Base-by-base conservation (phyloP, 2,113 vertebrate genomes). In the Cyrtonyx montezumae region DNA sequence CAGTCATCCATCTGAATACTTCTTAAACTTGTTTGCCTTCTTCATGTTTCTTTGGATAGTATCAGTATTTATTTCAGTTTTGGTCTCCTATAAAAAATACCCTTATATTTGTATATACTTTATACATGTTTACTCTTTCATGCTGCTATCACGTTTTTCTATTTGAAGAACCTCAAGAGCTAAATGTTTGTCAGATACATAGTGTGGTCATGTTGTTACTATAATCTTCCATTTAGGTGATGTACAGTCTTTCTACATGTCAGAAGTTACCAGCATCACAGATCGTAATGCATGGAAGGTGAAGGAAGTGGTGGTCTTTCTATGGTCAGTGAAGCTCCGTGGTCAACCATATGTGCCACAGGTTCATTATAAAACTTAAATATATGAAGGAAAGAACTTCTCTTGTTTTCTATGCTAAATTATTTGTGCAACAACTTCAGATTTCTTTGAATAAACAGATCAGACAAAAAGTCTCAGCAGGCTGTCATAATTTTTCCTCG, bases 11-110 rank as follows among this genome's bases (percentile, higher is more conserved):
- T n/a, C 56, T 17, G 16, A 68, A 46, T 8, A 62, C 46, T 63
- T 84, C 19, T 74, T 46, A 34, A 7, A 28, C 87, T 75, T 81
- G 26, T 67, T 79, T 88, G 79, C 65, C 65, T 92, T 95, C 83
- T 71, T 91, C 88, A 89, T 80, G 49, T 93, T 97, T 85, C 80
- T 89, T 94, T 84, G 79, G 37, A 69, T 66, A 66, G 55, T 74
- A 91, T 61, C n/a, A 66, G 4, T 16, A 21, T 90, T 84, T 77
- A 40, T 63, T 84, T 95, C 59, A 25, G n/a, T 77, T 96, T 94
- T 93, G 63, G 84, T 95, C 69, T 93, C n/a, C 8, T 80, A 83
- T 83, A 90, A 92, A 95, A 94, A 32, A 8, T 32, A 86, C 71
- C 68, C 25, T 49, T 34, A 18, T 87, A 75, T 75, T 95, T 94